Base-by-base conservation (phyloP, 2,888 invertebrate genomes). In the Drosophila niveifrons region DNA sequence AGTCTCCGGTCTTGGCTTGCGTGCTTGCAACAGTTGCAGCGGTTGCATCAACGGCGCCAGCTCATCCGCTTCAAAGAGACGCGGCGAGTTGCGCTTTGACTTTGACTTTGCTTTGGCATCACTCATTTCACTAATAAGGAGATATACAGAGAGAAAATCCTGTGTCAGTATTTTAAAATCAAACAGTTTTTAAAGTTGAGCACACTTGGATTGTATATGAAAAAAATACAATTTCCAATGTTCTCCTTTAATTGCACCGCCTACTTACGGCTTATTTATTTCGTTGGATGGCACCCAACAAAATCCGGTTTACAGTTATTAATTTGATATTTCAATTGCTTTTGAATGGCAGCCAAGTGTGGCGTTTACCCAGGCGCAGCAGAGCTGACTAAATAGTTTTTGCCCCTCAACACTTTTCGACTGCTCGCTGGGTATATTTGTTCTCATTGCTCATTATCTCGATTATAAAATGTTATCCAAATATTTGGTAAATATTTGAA, bases 341-440 rank as follows among this genome's bases (percentile, higher is more conserved):
- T 64, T 86, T 86, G 78, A 81, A 51, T 55, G 58, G 52, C 59
- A 36, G 78, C 81, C 84, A 82, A 85, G 44, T 61, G 31, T 55
- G 63, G 39, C 18, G n/a, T 23, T 23, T 34, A 46, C 6, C 15
- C 31, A 23, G 9, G 2, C n/a, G 39, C 48, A 13, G 39, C 48
- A 31, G 39, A 52, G 31, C 47, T 41, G 31, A 34, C 61, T 53
- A 48, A 61, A 48, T 61, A 34, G 28, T 34, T 53, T 31, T 8
- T 2, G 2, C 11, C 7, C 43, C n/a, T 31, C 29, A 36, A n/a
- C 23, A 29, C 2, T 15, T 2, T 31, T 18, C 9, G 36, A 1
- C n/a, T 11, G 13, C 1, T 0, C 4, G 13, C 28, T 9, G 39
- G 43, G 68, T 52, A 56, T 56, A 66, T 56, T n/a, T 13, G 9